Evolutionary conservation across 2,888 invertebrate species (phyloP), one percentile per base, ranked within the genome.

Genomic region (Leptura quadrifasciata): DNA sequence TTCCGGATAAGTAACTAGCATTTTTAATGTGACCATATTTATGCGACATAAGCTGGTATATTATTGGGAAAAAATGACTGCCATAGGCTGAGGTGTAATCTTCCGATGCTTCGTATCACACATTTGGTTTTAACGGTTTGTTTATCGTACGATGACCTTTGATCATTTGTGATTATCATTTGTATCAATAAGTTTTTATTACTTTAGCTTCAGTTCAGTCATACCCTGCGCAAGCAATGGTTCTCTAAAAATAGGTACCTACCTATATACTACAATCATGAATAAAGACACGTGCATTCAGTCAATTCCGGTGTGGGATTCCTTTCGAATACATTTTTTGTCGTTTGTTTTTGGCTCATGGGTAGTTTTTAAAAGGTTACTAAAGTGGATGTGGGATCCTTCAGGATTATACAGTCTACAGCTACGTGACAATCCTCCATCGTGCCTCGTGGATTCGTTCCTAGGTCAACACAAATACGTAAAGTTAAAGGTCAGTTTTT

Each of bases 401-500:
- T 90, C 89, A 68, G 88, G 88, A 52, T 89, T 89, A 79, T 89
- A 89, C 78, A 85, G 84, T 52, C 80, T 89, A 57, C 87, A 87
- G 63, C 86, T 88, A 76, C 87, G 92, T 35, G 92, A 92, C 83
- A 92, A 91, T 80, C 93, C 93, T 17, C 93, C 93, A 0, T 81
- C 89, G 20, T 93, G 92, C 85, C 88, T 93, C 27, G 90, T 92
- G 9, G 92, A 93, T 83, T 90, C 91, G 20, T 88, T 89, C 39
- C 87, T 93, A 60, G 93, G 93, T 35, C 90, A 90, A 82, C 94
- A 93, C 87, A 92, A 92, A 64, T 93, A 93, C 83, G 90, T 93
- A 60, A 93, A 93, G 87, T 88, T 93, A 60, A 92, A 92, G 91
- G 94, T 93, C 88, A 89, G 88, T 86, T 76, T 57, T 57, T 57